Conservation (phyloP, 2,797 vertebrate genomes). For the Pantherophis vulpinus region DNA sequence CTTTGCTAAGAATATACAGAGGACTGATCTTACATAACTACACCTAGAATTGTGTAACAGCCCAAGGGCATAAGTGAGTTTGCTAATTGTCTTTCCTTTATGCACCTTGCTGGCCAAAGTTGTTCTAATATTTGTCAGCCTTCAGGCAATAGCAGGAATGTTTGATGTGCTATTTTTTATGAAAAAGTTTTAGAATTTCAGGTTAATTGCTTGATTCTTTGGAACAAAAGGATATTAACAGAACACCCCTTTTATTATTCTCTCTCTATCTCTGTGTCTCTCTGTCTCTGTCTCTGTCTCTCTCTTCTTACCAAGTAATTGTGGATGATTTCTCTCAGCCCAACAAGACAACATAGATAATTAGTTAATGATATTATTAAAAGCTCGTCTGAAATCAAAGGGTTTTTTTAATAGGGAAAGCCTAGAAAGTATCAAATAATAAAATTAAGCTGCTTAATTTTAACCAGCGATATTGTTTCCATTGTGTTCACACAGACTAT, state of each 20-base stretch:
- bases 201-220: not conserved
- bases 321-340: constrained; percentile 37
- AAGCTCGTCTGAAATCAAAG: constrained; percentile 55
- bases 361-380: constrained; percentile 59
- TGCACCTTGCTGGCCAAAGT: not conserved
- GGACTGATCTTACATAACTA: not conserved
- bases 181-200: not conserved
- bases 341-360: constrained; percentile 63
- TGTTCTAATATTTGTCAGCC: constrained; percentile 19
- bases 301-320: constrained; percentile 45
- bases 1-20: not conserved
- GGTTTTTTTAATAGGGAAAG: constrained; percentile 18
- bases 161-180: not conserved
- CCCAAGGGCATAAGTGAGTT: not conserved
- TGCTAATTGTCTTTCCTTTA: not conserved
- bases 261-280: constrained; percentile 49
- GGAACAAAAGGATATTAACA: constrained; percentile 31
- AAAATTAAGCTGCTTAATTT: constrained; percentile 48
- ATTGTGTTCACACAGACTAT: constrained; percentile 23
- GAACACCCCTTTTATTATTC: constrained; percentile 33
- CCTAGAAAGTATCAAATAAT: constrained; percentile 45
- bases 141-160: constrained; percentile 11
- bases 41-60: not conserved
- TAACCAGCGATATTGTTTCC: constrained; percentile 32
- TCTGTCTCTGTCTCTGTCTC: constrained; percentile 42